These are phyloP conservation scores for Anarrhichthys ocellatus DNA, from an alignment of 2,113 vertebrate genomes.

Conservation along the genomic window DNA sequence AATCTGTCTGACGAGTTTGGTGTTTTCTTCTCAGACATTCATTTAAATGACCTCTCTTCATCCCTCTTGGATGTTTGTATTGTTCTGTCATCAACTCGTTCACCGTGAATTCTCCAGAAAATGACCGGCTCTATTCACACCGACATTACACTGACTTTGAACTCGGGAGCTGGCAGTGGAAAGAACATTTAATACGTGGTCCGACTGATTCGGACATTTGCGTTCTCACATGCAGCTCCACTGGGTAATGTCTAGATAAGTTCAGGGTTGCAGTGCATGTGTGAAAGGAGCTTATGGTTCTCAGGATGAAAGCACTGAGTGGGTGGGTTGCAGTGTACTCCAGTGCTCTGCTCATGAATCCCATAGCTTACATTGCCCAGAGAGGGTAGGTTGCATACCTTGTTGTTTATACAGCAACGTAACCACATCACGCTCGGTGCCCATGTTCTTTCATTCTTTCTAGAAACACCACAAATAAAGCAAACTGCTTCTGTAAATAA, in stretches of 20 bases:
- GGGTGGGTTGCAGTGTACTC: background rate
- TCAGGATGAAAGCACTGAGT: background rate
- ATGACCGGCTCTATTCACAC: background rate
- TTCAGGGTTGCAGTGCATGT: background rate
- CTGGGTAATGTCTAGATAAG: background rate
- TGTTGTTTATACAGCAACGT: slow-evolving; percentile 51
- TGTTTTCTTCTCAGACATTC: background rate
- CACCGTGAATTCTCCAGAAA: background rate
- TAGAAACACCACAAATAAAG: slow-evolving; percentile 10
- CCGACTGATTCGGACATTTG: background rate
- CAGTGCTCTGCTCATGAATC: slow-evolving; percentile 37
- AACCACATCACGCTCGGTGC: slow-evolving; percentile 2
- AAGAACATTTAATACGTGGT: background rate
- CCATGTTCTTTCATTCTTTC: slow-evolving; percentile 8
- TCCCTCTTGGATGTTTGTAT: background rate
- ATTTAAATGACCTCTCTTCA: background rate
- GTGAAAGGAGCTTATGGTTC: slow-evolving; percentile 3
- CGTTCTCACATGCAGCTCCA: background rate
- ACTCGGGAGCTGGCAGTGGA: background rate
- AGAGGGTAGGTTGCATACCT: slow-evolving; percentile 30
- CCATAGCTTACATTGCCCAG: slow-evolving; percentile 28
- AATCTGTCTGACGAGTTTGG: background rate
- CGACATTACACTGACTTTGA: background rate
- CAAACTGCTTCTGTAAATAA: background rate
- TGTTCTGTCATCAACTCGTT: background rate